These are phyloP conservation scores for Melanotaenia pygmaea DNA, from an alignment of 2,797 vertebrate genomes.

Conservation along the genomic window DNA sequence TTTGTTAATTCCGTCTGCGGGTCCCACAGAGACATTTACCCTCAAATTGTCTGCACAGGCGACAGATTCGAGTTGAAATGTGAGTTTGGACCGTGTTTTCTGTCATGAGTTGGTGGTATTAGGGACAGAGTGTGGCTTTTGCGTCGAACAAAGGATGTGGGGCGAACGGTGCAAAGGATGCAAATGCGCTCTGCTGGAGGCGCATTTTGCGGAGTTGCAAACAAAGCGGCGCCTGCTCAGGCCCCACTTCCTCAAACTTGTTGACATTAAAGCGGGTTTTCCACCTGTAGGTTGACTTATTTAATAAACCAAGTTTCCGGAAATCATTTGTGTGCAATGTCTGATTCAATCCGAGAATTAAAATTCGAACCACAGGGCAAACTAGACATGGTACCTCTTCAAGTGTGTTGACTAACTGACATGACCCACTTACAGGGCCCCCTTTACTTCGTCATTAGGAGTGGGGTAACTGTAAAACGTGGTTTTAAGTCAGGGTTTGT, in stretches of 20 bases:
- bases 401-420: background rate
- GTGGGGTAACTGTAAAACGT: accelerated
- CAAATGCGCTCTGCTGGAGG: conserved; percentile 71
- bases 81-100: conserved; percentile 37
- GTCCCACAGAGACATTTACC: background rate
- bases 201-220: conserved; percentile 69
- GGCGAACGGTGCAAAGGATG: conserved; percentile 65
- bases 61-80: background rate
- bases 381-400: background rate
- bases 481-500: background rate
- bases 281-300: background rate
- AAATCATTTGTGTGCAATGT: background rate
- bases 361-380: background rate
- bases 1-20: conserved; percentile 55
- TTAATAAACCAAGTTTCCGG: background rate
- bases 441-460: background rate
- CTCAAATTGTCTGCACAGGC: accelerated
- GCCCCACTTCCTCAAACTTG: background rate
- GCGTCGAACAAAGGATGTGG: conserved; percentile 80
- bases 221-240: conserved; percentile 65
- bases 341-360: background rate
- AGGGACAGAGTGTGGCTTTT: background rate
- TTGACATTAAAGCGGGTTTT: background rate
- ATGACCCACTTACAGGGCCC: background rate
- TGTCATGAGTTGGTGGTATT: conserved; percentile 37